phyloP scores from a whole-genome alignment of 2,113 vertebrate species.

The Grammomys dolichurus region DNA sequence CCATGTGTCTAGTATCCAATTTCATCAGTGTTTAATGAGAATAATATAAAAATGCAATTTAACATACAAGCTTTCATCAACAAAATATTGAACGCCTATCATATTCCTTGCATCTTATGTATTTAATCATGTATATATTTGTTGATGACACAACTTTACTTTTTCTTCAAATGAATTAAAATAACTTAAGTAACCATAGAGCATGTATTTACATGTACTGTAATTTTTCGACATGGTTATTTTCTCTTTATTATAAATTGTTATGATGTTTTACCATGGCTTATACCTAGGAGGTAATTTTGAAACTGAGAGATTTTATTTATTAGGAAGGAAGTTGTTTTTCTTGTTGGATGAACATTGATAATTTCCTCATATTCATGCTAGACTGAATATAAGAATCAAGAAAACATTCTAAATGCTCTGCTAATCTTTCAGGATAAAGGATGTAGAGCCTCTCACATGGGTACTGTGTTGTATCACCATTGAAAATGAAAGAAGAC shows the following conservation, averaged over 20 bases:
- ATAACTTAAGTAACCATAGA: not conserved
- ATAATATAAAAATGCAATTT: constrained; percentile 25
- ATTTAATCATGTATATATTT: not conserved
- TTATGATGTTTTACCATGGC: not conserved
- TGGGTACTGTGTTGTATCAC: not conserved
- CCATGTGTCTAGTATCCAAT: not conserved
- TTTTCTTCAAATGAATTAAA: constrained; percentile 5
- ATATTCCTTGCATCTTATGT: not conserved
- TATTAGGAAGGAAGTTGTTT: not conserved
- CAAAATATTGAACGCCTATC: not conserved
- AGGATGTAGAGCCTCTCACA: not conserved
- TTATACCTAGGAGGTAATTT: not conserved
- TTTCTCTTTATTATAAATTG: not conserved
- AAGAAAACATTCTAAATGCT: not conserved
- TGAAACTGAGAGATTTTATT: not conserved
- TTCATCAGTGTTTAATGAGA: constrained; percentile 23
- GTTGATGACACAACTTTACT: not conserved
- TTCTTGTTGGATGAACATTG: not conserved
- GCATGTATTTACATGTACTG: not conserved
- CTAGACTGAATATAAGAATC: not conserved
- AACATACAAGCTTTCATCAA: not conserved
- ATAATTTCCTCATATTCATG: not conserved
- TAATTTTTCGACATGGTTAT: not conserved
- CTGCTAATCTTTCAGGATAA: not conserved
- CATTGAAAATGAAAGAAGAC: not conserved